Evolutionary conservation across 2,888 invertebrate genomes (phyloP).

Genomic region (Drepanosiphum platanoidis): DNA sequence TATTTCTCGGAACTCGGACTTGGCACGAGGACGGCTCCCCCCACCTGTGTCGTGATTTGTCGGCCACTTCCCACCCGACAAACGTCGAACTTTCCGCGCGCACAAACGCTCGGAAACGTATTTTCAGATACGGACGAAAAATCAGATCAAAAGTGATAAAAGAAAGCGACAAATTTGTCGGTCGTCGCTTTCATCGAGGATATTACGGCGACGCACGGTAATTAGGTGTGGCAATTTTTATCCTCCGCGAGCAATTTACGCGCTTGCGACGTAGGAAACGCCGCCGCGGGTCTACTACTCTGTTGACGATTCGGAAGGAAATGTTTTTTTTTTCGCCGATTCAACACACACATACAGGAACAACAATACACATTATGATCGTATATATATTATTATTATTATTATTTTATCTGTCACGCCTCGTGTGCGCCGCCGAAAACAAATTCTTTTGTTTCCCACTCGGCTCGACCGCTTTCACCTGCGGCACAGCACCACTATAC

Average conservation of each 20-base stretch:
- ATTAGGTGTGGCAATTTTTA: background rate
- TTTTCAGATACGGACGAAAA: background rate
- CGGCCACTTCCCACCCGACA: no score
- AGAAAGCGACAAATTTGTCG: background rate
- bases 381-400: background rate
- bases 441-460: background rate
- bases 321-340: background rate
- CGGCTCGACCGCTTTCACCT: background rate
- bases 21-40: no score
- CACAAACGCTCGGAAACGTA: no score
- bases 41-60: no score
- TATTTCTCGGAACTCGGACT: no score
- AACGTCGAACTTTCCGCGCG: background rate
- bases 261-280: background rate
- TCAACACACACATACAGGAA: no score
- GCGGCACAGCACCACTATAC: no score
- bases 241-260: background rate
- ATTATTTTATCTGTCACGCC: conserved; percentile 20
- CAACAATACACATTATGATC: no score
- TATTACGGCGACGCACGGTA: no score
- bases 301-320: background rate
- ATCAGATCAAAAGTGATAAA: background rate
- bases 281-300: background rate
- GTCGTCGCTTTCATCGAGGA: no score
- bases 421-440: background rate